Base-by-base conservation (phyloP, 2,888 invertebrate genomes). In the Gymnocheta viridis region DNA sequence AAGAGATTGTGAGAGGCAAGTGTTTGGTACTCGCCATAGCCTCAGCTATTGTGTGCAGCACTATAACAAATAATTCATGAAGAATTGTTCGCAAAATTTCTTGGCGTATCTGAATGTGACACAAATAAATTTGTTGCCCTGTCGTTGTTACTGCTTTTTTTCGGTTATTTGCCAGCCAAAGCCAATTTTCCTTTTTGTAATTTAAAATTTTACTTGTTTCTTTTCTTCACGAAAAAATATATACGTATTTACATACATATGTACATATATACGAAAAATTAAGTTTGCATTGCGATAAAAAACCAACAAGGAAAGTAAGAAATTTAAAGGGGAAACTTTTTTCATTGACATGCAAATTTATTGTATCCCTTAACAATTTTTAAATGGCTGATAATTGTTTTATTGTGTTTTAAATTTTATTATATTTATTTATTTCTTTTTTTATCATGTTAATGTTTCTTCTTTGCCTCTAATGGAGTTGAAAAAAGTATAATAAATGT, bases 21-120 rank as follows among this genome's bases (percentile, higher is more conserved):
- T 54, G 76, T 62, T 58, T 38, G 35, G 24, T 73, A 47, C 47
- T 60, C 14, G 58, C 60, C 24, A 35, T 47, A 29, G 54, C 54
- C 64, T 22, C 9, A 17, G 17, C 49, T 49, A 38, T 62, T 32
- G 17, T 66, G 41, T 64, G 56, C 58, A 47, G 22, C 60, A 49
- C 17, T 44, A 60, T 69, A 73, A 27, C 76, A 85, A 89, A 90
- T 90, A 90, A 90, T 89, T 90, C 89, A 89, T 88, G 88, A 88
- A 89, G 88, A 89, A 90, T 88, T 87, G 87, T 87, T 87, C 54
- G 72, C 79, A 74, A 85, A 64, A 90, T 88, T 89, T 89, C 87
- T 81, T 89, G 86, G 87, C 89, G 88, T 89, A 89, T 90, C 90
- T 89, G 90, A 90, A 90, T 89, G 90, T 89, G 90, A 89, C 90